Conservation (phyloP, 2,113 vertebrate species). For the Pollachius pollachius region DNA sequence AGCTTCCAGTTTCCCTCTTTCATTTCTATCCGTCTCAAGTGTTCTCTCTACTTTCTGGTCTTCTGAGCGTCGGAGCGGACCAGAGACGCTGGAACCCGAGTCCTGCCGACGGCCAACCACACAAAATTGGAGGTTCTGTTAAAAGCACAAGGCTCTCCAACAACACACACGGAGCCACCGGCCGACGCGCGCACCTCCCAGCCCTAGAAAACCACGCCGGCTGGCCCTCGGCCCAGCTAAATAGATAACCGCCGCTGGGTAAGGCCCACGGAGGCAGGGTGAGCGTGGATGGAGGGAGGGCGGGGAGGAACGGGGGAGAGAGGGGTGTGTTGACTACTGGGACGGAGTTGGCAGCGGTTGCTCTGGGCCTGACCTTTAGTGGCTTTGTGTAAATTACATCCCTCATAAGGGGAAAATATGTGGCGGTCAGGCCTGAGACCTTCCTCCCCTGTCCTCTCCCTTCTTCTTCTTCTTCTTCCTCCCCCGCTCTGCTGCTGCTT, state of each 20-base stretch:
- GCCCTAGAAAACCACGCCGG: slow-evolving; percentile 30
- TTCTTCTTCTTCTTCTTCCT: background rate
- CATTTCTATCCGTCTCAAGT: background rate
- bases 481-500: slow-evolving; percentile 33
- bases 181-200: slow-evolving; percentile 15
- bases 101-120: slow-evolving; percentile 10
- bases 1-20: background rate
- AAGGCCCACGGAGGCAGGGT: background rate
- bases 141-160: slow-evolving; percentile 30
- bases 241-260: slow-evolving; percentile 33
- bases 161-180: slow-evolving; percentile 16
- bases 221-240: slow-evolving; percentile 43
- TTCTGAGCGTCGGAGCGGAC: background rate
- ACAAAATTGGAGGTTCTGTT: slow-evolving; percentile 13
- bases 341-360: slow-evolving; percentile 50
- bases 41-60: background rate
- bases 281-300: background rate
- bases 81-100: slow-evolving; percentile 12
- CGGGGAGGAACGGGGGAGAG: slow-evolving; percentile 3
- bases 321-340: slow-evolving; percentile 32
- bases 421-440: slow-evolving; percentile 53
- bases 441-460: slow-evolving; percentile 21
- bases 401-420: slow-evolving; percentile 71
- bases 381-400: slow-evolving; percentile 70
- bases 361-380: slow-evolving; percentile 62